Evolutionary conservation across 2,888 invertebrate species (phyloP), one percentile per base, ranked within the genome.

Genomic region (Tuberolachnus salignus): DNA sequence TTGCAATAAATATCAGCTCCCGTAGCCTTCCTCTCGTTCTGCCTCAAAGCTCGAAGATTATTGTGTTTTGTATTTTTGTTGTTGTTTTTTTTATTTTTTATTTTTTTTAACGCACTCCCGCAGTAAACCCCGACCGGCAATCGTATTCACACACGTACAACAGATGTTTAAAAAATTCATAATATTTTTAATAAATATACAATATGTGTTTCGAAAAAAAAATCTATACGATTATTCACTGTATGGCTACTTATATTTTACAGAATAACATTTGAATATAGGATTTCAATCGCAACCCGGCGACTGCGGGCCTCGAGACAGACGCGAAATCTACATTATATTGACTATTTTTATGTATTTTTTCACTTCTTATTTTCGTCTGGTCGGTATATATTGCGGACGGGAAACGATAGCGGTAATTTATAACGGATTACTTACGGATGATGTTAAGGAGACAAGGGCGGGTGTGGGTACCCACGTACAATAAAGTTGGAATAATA

Each of bases 401-500:
- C 49, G 19, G 26, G 26, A 46, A 23, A 49, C 49, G 78, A 69
- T 78, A 69, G 49, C 67, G 51, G 69, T 78, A 78, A 78, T 78
- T 78, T 78, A 78, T 78, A 69, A 78, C 78, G 78, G 78, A 78
- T 78, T 78, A 78, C 78, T 49, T 21, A 51, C 46, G 59, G 69
- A 69, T 59, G 69, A 61, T 69, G 78, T 57, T 26, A 42, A 1
- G 75, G 55, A 66, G 69, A 78, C 59, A 78, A 59, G 69, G 69
- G 63, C 59, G 59, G 73, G 6, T 3, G 34, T 34, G 6, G 34
- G 34, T 34, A 34, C 34, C 3, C 34, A 6, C 34, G 78, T 78
- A 69, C 61, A 78, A 69, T 78, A 78, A 78, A 78, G 78, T 78
- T 78, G 69, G 78, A 78, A 78, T 69, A 78, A 78, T 69, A 69